Evolutionary conservation across 2,888 invertebrate genomes (phyloP), one percentile per base, ranked within the genome.

Genomic region (Dasysyrphus albostriatus): DNA sequence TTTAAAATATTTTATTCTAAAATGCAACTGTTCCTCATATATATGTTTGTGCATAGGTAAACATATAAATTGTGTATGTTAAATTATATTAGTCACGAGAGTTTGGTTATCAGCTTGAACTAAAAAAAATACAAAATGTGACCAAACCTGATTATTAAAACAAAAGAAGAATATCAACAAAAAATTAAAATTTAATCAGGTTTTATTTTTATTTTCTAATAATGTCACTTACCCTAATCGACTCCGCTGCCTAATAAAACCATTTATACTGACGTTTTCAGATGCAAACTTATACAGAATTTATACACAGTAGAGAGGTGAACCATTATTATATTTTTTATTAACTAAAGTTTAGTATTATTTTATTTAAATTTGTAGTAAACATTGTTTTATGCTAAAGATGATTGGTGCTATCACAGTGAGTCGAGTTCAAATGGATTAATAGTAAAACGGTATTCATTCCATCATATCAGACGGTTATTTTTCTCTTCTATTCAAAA

Each of bases 161-260:
- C 3, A 19, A 67, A 34, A 32, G 65, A 24, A 24, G 61, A 61
- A 65, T 47, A 65, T 32, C 65, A 65, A 42, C 49, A 34, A 51
- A 65, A 32, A 12, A 67, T 37, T 37, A 9, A 37, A 58, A 58
- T 56, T 34, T 12, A 44, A 67, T 47, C 76, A 76, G 75, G 76
- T 76, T 76, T 37, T 29, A 0, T 32, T 58, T 58, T 24, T 67
- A 29, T 29, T 63, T 63, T 63, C 34, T 56, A 67, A 58, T 56
- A 67, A 58, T 58, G 54, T 76, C 76, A 44, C 56, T 42, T 69
- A 47, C 59, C 77, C 42, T 69, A 24, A 59, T 77, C 37, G 39
- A 19, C n/a, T 37, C 12, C 47, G 44, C 37, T 19, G 34, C 12
- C 12, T 37, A 42, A 58, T 67, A 65, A 67, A 76, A 67, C 44